A percentile compares a stretch with the other conserved stretches of the same genome.
Evolutionary conservation across 2,113 vertebrate species (phyloP).

Genomic region (Hydrochoerus hydrochaeris): DNA sequence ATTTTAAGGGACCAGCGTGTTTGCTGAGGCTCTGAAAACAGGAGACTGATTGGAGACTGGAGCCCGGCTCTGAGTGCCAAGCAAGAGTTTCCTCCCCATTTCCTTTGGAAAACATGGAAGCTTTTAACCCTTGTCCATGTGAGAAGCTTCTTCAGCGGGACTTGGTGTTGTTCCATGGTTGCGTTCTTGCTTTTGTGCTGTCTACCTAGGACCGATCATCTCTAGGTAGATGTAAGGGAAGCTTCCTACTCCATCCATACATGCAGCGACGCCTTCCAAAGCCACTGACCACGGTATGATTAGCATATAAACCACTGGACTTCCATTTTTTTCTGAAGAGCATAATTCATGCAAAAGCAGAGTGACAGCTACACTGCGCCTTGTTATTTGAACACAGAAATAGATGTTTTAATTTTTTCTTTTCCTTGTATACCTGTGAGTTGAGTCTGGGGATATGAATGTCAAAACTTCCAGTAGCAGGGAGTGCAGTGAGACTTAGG

Average conservation of each 20-base stretch:
- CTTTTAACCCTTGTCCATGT: neutral
- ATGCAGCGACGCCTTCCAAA: neutral
- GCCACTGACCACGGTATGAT: neutral
- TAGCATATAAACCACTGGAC: too few relatives aligned
- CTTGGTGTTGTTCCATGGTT: neutral
- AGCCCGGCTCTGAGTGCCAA: neutral
- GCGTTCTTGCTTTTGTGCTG: neutral
- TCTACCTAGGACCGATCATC: neutral
- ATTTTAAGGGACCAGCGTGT: neutral
- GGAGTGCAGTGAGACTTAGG: neutral
- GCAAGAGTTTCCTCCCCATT: neutral
- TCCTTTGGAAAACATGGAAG: neutral
- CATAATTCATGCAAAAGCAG: neutral
- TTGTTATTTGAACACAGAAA: neutral
- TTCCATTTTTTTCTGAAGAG: neutral
- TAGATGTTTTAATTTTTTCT: neutral
- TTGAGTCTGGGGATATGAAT: neutral
- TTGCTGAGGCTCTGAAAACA: neutral
- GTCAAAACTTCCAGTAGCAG: neutral
- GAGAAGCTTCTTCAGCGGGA: neutral
- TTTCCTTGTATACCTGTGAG: neutral
- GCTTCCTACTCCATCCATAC: neutral
- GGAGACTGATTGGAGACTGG: neutral
- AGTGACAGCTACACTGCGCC: neutral
- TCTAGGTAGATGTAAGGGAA: conserved; percentile 17